These are phyloP conservation scores for Petroica traversi DNA, from an alignment of 2,113 vertebrate species.

Conservation along the genomic window DNA sequence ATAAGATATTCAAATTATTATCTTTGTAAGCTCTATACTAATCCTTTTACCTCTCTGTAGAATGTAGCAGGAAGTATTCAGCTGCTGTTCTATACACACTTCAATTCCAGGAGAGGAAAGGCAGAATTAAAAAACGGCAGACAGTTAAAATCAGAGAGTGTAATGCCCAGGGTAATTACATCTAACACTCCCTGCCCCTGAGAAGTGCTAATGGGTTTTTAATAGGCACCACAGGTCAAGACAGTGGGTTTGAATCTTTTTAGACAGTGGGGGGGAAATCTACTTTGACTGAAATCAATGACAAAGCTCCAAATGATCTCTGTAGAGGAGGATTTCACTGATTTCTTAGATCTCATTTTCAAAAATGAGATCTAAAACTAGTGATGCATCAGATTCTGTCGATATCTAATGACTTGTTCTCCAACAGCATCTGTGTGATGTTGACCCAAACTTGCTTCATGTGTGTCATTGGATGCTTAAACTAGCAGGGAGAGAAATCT, in stretches of 20 bases:
- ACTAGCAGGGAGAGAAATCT: background rate
- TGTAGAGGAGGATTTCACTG: background rate
- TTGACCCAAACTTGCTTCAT: background rate
- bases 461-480: background rate
- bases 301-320: background rate
- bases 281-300: background rate
- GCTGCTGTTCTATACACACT: background rate
- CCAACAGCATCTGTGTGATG: background rate
- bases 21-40: constrained; percentile 39
- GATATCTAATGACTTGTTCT: background rate
- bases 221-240: constrained; percentile 34
- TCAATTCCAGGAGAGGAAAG: background rate
- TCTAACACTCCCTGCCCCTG: background rate
- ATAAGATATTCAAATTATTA: constrained; percentile 50
- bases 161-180: constrained; percentile 12
- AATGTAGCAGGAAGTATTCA: background rate
- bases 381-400: background rate
- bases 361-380: background rate
- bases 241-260: background rate
- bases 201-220: constrained; percentile 39
- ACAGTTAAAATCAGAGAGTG: constrained; percentile 1
- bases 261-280: background rate
- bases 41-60: constrained; percentile 21
- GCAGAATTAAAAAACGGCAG: background rate
- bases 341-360: background rate